Percentiles rank a stretch among this genome's conserved stretches.
Conservation (phyloP, 2,797 vertebrate species). For the Enteromius afrohamiltoni region DNA sequence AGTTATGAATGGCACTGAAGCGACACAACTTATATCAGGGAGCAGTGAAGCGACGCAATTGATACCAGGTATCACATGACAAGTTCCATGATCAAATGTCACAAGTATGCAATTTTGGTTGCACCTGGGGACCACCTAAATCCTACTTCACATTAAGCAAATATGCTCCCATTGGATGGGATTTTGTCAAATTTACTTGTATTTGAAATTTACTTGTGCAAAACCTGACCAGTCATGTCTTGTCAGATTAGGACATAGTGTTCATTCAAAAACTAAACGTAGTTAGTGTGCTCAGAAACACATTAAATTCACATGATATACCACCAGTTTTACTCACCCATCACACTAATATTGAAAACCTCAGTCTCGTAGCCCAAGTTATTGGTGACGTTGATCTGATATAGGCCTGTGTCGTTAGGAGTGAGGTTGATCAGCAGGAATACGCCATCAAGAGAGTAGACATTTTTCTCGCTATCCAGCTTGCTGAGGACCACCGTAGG, state of each 20-base stretch:
- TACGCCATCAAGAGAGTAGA: slow-evolving; percentile 68
- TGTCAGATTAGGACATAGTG: neutral
- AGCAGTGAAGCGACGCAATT: neutral
- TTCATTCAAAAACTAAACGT: neutral
- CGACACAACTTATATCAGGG: neutral
- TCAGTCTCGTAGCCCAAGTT: slow-evolving; percentile 70
- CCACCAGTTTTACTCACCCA: slow-evolving; percentile 64
- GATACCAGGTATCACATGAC: neutral
- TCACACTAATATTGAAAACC: slow-evolving; percentile 72
- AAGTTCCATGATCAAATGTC: neutral
- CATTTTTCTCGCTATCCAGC: slow-evolving; percentile 66
- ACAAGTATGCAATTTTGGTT: neutral
- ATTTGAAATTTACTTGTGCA: neutral
- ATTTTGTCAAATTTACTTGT: no score
- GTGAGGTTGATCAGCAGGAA: slow-evolving; percentile 75
- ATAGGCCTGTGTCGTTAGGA: slow-evolving; percentile 69
- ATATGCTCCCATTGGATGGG: neutral
- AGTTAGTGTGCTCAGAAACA: neutral
- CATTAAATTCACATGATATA: neutral
- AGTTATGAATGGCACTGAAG: neutral
- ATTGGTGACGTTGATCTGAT: slow-evolving; percentile 75
- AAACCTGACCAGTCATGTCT: neutral
- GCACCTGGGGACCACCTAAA: neutral
- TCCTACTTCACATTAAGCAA: neutral
- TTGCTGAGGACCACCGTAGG: slow-evolving; percentile 75